Base-by-base conservation (phyloP, 2,888 invertebrate species). In the Sarcophaga variegata region DNA sequence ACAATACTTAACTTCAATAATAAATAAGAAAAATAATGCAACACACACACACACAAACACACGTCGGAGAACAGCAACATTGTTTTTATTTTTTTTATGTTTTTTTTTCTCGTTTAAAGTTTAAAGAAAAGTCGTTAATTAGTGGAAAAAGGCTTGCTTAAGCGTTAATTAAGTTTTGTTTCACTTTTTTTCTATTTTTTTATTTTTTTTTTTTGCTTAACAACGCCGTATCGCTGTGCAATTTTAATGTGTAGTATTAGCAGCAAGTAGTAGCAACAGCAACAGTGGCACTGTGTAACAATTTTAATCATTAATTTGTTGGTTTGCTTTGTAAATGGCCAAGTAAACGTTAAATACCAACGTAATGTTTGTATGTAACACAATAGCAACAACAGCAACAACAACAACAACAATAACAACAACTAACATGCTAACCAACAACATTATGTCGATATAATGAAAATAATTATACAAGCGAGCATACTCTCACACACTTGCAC, bases 101-200 rank as follows among this genome's bases (percentile, higher is more conserved):
- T 14, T 63, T 82, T 77, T 77, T 70, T 87, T 83, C 74, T 8
- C 37, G 37, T 37, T 37, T 72, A 69, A 81, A 83, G 88, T 88
- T 54, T 78, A 88, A 89, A 88, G 88, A 88, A 90, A 89, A 89
- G 89, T 89, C 88, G 90, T 89, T 89, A 90, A 90, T 90, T 90
- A 90, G 89, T 90, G 89, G 89, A 89, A 90, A 54, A 90, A 89
- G 88, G 79, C 86, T 89, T 88, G 89, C 89, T 89, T 89, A 89
- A 89, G 90, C 89, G 90, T 89, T 89, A 89, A 89, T 90, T 90
- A 90, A 90, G 88, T 89, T 89, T 89, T 86, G 88, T 88, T 88
- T 69, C 76, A 86, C 22, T 79, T 64, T 76, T 76, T 54, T 14
- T 54, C 54, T 54, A 14, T 54, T 54, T 54, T 17, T n/a, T n/a